phyloP scores from a whole-genome alignment of 92 coral and sea anemone genomes.

The Actinernus sp. region DNA sequence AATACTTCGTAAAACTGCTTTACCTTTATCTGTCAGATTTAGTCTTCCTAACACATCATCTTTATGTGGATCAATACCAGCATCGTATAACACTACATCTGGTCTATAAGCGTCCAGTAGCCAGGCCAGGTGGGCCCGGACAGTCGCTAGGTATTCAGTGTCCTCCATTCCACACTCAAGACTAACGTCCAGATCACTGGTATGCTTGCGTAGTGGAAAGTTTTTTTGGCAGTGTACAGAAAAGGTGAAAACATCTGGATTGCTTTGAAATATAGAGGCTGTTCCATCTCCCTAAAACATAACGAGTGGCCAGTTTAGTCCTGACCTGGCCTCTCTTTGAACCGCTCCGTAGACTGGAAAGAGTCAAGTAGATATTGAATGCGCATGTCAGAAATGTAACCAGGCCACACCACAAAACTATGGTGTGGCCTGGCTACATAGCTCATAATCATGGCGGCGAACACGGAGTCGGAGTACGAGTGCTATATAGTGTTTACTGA shows the following conservation, averaged over 20 bases:
- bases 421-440: too few species aligned
- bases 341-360: too few species aligned
- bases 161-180: constrained; percentile 59
- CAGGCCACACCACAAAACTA: too few species aligned
- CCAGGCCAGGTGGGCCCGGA: constrained; percentile 63
- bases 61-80: constrained; percentile 73
- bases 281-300: constrained; percentile 75
- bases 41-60: constrained; percentile 72
- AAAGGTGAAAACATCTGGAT: constrained; percentile 58
- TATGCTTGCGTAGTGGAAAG: constrained; percentile 67
- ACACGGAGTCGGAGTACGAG: too few species aligned
- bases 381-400: too few species aligned
- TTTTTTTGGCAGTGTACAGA: constrained; percentile 74
- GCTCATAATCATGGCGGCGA: too few species aligned
- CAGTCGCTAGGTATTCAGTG: constrained; percentile 49
- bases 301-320: too few species aligned
- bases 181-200: constrained; percentile 69
- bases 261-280: constrained; percentile 60
- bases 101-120: constrained; percentile 54
- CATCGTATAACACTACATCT: constrained; percentile 70
- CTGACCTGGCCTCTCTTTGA: too few species aligned
- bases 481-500: too few species aligned
- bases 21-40: constrained; percentile 74
- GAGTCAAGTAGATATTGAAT: too few species aligned
- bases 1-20: background rate